phyloP scores from a whole-genome alignment of 2,797 vertebrate genomes.

The Sebastes oblongus region DNA sequence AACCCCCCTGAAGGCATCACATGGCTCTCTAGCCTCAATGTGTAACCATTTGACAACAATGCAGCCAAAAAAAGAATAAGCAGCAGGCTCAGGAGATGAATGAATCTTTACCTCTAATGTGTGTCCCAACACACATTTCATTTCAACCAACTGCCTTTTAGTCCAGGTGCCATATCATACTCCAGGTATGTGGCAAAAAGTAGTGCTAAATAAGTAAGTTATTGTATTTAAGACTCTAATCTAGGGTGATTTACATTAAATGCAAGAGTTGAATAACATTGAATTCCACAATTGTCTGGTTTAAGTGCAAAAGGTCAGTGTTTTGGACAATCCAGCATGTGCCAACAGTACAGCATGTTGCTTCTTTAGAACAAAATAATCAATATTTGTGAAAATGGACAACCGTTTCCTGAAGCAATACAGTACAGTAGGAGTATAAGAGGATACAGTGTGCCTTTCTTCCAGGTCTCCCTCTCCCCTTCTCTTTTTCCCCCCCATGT shows the following conservation, averaged over 20 bases:
- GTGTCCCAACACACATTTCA: neutral
- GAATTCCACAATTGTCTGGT: neutral
- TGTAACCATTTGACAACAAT: conserved; percentile 39
- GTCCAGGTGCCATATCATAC: neutral
- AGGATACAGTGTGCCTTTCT: neutral
- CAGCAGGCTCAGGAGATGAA: conserved; percentile 1
- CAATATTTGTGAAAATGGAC: conserved; percentile 13
- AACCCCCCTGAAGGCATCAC: conserved; percentile 25
- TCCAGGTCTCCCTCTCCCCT: conserved; percentile 10
- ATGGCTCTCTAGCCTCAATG: conserved; percentile 25
- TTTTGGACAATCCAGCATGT: conserved; percentile 1
- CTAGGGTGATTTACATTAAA: neutral
- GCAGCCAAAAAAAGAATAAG: conserved; percentile 16
- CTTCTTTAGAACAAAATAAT: conserved; percentile 13
- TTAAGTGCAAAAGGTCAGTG: conserved; percentile 14
- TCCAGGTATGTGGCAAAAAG: neutral
- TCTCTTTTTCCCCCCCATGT: conserved; percentile 9
- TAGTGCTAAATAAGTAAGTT: neutral
- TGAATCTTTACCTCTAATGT: conserved; percentile 15
- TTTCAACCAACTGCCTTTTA: neutral
- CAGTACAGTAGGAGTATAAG: neutral
- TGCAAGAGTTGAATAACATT: neutral
- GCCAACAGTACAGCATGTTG: neutral
- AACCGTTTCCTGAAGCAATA: conserved; percentile 18
- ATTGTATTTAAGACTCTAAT: neutral